Evolutionary conservation across 2,797 vertebrate genomes (phyloP), one percentile per base, ranked within the genome.

Genomic region (Yasuhikotakia modesta): DNA sequence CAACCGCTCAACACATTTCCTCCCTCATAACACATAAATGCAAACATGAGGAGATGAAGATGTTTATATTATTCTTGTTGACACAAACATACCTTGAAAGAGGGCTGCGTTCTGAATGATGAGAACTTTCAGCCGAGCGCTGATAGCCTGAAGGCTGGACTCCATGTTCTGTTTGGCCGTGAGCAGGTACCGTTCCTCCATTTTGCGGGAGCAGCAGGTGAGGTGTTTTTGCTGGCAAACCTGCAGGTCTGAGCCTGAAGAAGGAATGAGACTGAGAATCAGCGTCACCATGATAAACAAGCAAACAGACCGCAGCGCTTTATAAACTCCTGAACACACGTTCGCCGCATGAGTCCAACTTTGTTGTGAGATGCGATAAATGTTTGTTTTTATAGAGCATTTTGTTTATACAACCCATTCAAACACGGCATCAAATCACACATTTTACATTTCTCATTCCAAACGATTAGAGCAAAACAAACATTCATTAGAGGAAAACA

Each of bases 81-180:
- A 55, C 17, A 32, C 39, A 66, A 52, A 71, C 88, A 90, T 91
- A 97, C 97, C 97, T 94, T 99, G 97, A 88, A 99, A 98, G 81
- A 97, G 88, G 0, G 97, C 97, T 0, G 97, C 95, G 0, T 99
- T 98, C 89, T 97, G 96, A 89, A 98, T 98, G 87, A 99, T 95
- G 1, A 98, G 93, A 78, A 94, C 96, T 78, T 98, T 98, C 83
- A 99, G 94, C 77, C 96, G 95, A 85, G 94, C 90, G n/a, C 96
- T 98, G 87, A 95, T 94, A 53, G 94, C 92, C 92, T 97, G 97
- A 84, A 99, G 94, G 61, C 95, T 92, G 10, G 96, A 95, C 90
- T 98, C 97, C 95, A 99, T 94, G 90, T 95, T 95, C 90, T 93
- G 86, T 24, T 95, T 93, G 1, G 96, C 95, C 0, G 92, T 90